phyloP scores from a whole-genome alignment of 2,797 vertebrate species.

The Gephyroberyx darwinii region DNA sequence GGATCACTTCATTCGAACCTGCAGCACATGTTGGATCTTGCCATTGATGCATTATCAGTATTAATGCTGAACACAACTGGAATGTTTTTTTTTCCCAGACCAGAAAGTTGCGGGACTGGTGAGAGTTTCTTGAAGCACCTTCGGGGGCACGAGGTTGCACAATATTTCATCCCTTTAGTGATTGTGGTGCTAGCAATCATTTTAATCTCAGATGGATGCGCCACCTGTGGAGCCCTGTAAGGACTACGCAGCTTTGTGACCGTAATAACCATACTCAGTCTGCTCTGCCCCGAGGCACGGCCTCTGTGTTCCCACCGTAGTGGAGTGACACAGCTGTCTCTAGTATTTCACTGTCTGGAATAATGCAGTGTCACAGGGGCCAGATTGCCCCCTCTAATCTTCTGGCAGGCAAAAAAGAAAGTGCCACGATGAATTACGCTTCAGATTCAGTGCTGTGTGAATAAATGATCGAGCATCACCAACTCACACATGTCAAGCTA shows the following conservation, averaged over 20 bases:
- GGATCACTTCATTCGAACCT: background rate
- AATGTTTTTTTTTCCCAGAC: background rate
- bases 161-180: constrained; percentile 8
- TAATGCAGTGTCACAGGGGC: constrained; percentile 65
- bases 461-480: constrained; percentile 61
- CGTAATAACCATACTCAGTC: constrained; percentile 53
- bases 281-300: constrained; percentile 43
- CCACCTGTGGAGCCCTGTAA: constrained; percentile 57
- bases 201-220: constrained; percentile 12
- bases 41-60: background rate
- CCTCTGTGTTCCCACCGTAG: constrained; percentile 59
- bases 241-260: constrained; percentile 29
- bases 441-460: constrained; percentile 49
- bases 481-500: constrained; percentile 23
- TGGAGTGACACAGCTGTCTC: constrained; percentile 73
- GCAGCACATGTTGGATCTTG: background rate
- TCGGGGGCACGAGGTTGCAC: background rate
- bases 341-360: constrained; percentile 70
- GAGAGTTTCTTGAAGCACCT: constrained; percentile 17
- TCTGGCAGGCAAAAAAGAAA: constrained; percentile 48
- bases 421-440: constrained; percentile 57
- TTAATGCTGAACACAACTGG: no score
- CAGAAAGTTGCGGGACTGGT: no score
- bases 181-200: constrained; percentile 18
- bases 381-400: constrained; percentile 71